Percentiles rank a stretch among this genome's conserved stretches.
Evolutionary conservation across 1,140 invertebrate species (phyloP).

Genomic region (Ceratina japonica): DNA sequence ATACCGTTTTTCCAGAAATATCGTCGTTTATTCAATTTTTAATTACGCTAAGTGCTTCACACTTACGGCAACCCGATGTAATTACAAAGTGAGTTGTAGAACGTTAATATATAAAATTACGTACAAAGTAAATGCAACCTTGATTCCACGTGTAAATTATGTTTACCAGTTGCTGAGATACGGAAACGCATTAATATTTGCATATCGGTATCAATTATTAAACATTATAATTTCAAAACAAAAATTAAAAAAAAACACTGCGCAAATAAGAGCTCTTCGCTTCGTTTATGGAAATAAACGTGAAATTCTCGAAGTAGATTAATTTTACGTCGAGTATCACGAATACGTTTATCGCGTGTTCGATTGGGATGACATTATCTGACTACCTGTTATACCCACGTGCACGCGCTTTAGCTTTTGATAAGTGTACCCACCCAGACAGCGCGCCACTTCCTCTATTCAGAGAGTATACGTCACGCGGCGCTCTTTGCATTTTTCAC

Average conservation of each 20-base stretch:
- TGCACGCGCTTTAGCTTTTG: constrained; percentile 5
- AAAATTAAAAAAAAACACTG: too few species aligned
- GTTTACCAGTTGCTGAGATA: too few species aligned
- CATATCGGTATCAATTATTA: too few species aligned
- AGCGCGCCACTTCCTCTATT: neutral
- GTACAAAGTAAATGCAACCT: too few species aligned
- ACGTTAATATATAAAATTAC: neutral
- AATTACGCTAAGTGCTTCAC: neutral
- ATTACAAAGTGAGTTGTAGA: neutral
- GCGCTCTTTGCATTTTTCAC: neutral
- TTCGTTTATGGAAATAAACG: too few species aligned
- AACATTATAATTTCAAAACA: too few species aligned
- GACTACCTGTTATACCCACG: neutral
- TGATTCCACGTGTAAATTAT: too few species aligned
- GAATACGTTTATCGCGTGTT: constrained; percentile 5
- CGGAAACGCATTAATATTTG: too few species aligned
- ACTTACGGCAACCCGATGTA: neutral
- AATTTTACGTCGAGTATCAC: too few species aligned
- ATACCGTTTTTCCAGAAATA: too few species aligned
- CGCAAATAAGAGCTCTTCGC: too few species aligned
- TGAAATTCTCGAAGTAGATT: too few species aligned
- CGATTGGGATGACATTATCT: constrained; percentile 23
- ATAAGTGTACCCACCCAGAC: constrained; percentile 10
- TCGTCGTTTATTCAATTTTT: neutral
- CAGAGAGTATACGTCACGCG: neutral